Base-by-base conservation (phyloP, 2,797 vertebrate genomes). In the Sebastes cheni region DNA sequence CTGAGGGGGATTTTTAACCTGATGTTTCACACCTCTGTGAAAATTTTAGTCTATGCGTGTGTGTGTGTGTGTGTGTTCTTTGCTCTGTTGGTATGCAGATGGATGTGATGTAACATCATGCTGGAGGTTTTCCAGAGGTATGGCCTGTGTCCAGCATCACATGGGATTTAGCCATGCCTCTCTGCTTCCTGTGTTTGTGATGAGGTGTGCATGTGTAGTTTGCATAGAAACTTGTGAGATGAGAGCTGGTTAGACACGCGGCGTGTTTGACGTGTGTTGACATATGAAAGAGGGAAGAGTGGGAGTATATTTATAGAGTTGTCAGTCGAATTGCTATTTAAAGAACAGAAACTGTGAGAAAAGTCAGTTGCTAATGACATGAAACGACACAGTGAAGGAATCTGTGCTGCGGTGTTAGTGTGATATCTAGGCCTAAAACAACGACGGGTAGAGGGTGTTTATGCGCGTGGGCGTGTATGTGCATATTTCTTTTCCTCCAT, bases 71-170 rank as follows among this genome's bases (percentile, higher is more conserved):
- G 55, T 18, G 8, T 12, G 42, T 46, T 46, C 42, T 46, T 68
- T 64, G 61, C 23, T 36, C 18, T 27, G 13, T 59, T 61, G 30
- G 23, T 77, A 18, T 70, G 67, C 20, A 46, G 58, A 74, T 80
- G 80, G 46, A 62, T 75, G 69, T 88, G 82, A 88, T 79, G 73
- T 84, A 81, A 78, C 50, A 29, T 81, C 34, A 64, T 25, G 22
- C 25, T 89, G 86, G 82, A 86, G 64, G 75, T 60, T 68, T 70
- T 83, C 73, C 86, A 88, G 65, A 80, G 71, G 52, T 69, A 64
- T 81, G 82, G 61, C 79, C 50, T 56, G 61, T 46, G 75, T 89
- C 75, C 64, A 75, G 64, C 34, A 23, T 77, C 72, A 82, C 72
- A 60, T 66, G 71, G 71, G 74, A 34, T 46, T 71, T 6, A 71